Conservation (phyloP, 30 jellyfish, hydroid and myxozoan species). For the Sanderia malayensis region DNA sequence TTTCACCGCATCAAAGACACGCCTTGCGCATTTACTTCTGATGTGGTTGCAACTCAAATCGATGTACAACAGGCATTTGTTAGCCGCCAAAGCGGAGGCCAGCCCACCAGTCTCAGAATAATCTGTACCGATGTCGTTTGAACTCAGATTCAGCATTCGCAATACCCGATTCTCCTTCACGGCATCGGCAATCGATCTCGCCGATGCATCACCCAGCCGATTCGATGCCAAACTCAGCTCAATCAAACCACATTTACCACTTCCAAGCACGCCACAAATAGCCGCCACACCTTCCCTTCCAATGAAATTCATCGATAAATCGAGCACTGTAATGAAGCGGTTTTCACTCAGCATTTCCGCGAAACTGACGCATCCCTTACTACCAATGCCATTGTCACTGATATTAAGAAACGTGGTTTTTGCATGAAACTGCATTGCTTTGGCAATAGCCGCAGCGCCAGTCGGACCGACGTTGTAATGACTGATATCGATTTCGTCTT, state of each 20-base stretch:
- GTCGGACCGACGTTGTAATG: constrained; percentile 64
- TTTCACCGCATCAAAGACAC: constrained; percentile 17
- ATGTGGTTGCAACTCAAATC: constrained; percentile 43
- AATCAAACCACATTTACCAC: constrained; percentile 8
- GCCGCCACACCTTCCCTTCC: constrained; percentile 35
- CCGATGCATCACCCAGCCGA: constrained; percentile 6
- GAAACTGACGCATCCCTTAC: constrained; percentile 46
- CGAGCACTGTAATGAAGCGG: constrained; percentile 36
- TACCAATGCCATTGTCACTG: constrained; percentile 59
- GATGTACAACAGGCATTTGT: constrained; percentile 12
- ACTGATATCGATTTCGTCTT: constrained; percentile 53
- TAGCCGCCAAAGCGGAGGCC: not conserved
- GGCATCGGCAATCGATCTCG: constrained; percentile 15
- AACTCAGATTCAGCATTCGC: constrained; percentile 42
- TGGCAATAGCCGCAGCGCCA: constrained; percentile 59
- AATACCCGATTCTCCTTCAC: constrained; percentile 32
- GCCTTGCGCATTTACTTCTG: constrained; percentile 21
- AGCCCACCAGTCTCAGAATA: not conserved
- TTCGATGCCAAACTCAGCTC: constrained; percentile 56
- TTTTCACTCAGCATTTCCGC: constrained; percentile 40
- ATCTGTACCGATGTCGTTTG: constrained; percentile 42
- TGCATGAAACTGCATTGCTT: constrained; percentile 26
- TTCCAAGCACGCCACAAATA: constrained; percentile 7
- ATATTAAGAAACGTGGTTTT: constrained; percentile 25
- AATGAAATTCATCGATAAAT: constrained; percentile 51